Evolutionary conservation across 1,140 invertebrate species (phyloP), one percentile per base, ranked within the genome.

Genomic region (Sycophila sp.): DNA sequence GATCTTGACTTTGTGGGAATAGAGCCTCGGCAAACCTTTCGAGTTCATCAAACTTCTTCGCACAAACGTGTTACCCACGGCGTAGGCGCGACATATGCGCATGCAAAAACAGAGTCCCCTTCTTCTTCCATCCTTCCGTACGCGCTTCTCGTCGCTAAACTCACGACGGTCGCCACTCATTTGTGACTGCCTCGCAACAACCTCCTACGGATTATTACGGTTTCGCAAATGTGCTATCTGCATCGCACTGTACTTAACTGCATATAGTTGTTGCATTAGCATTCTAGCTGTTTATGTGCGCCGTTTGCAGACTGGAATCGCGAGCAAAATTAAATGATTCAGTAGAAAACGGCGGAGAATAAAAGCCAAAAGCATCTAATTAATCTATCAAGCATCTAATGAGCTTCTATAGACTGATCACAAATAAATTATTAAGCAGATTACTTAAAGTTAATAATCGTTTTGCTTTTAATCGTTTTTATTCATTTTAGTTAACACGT

Each of bases 11-110:
- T 40, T 69, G 38, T 63, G 67, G 58, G 59, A 74, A 68, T 69
- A 74, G 38, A 38, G 53, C 19, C 53, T 30, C 19, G 45, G 6
- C 38, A 8, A 30, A 59, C 49, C 26, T 53, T 56, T 56, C 49
- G 69, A 53, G 74, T 78, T 78, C 76, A 73, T 78, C 72, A 74
- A 66, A 68, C 74, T 76, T 67, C 34, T 60, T 45, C 40, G 49
- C 13, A 62, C 34, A 42, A 59, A 59, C 28, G 56, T 59, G 62
- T 76, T 75, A 66, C 69, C 73, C 71, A 73, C 67, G 34, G 22
- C n/a, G 40, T 8, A 38, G n/a, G 62, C n/a, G 28, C 38, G 34
- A 60, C 45, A n/a, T n/a, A n/a, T 60, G 45, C 15, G 45, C 30
- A 45, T 19, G 26, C 38, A 60, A 60, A 45, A 60, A 60, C 1